phyloP scores from a whole-genome alignment of 2,113 vertebrate species.

The Indri indri region DNA sequence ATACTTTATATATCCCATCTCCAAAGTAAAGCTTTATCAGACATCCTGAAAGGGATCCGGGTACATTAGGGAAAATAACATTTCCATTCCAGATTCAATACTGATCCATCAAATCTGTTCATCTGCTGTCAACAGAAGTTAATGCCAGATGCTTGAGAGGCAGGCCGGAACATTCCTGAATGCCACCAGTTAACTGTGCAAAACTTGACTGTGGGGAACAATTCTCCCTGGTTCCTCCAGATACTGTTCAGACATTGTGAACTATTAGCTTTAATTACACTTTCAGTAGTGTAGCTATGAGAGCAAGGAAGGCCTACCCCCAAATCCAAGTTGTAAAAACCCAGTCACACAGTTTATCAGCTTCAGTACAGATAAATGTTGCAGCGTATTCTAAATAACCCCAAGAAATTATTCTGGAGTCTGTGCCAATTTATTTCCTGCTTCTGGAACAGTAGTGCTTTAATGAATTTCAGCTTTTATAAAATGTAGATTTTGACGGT shows the following conservation, averaged over 20 bases:
- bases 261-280: slow-evolving; percentile 41
- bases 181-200: slow-evolving; percentile 32
- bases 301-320: neutral
- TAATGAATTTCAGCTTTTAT: neutral
- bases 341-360: neutral
- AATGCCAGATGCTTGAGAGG: slow-evolving; percentile 57
- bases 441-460: neutral
- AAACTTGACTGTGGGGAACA: neutral
- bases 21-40: slow-evolving; percentile 59
- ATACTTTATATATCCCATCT: slow-evolving; percentile 49
- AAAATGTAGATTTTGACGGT: neutral
- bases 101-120: slow-evolving; percentile 72
- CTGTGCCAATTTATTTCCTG: neutral
- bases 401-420: slow-evolving; percentile 7
- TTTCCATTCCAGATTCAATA: slow-evolving; percentile 66
- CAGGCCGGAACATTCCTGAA: slow-evolving; percentile 42
- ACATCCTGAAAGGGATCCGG: slow-evolving; percentile 51
- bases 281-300: neutral
- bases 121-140: slow-evolving; percentile 66
- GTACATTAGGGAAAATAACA: slow-evolving; percentile 60
- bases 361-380: neutral
- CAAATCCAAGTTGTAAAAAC: neutral
- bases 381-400: slow-evolving; percentile 12
- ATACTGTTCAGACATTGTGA: neutral
- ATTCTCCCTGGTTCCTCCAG: neutral